phyloP scores from a whole-genome alignment of 1,140 invertebrate species.

The Drosophila auraria region DNA sequence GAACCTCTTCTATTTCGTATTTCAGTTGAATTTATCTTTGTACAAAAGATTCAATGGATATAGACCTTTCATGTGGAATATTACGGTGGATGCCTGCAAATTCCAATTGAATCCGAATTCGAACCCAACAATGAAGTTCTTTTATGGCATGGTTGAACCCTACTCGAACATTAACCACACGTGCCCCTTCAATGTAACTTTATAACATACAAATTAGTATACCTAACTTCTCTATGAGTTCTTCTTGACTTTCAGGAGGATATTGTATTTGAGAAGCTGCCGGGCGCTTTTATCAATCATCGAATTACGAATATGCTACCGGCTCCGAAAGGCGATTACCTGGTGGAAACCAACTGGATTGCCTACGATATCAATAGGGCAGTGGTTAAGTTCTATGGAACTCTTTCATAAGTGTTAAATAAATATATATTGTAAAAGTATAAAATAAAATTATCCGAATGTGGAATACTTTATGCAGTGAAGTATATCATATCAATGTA shows the following conservation, averaged over 20 bases:
- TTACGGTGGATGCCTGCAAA: conserved; percentile 17
- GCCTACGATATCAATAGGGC: background rate
- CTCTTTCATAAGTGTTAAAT: background rate
- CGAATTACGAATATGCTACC: conserved; percentile 2
- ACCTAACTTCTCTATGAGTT: background rate
- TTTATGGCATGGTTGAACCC: background rate
- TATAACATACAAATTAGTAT: background rate
- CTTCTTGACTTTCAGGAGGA: background rate
- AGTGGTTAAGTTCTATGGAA: conserved; percentile 2
- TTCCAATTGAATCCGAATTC: background rate
- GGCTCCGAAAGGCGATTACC: conserved; percentile 21
- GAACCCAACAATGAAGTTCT: background rate
- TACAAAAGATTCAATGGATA: conserved; percentile 18
- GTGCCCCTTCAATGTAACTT: conserved; percentile 14
- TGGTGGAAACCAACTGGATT: conserved; percentile 4
- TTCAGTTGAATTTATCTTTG: conserved; percentile 7
- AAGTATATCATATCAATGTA: too few species aligned
- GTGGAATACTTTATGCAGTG: too few species aligned
- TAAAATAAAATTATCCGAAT: too few species aligned
- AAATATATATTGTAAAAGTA: too few species aligned
- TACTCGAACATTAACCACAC: conserved; percentile 15
- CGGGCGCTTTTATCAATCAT: background rate
- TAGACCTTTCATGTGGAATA: conserved; percentile 17
- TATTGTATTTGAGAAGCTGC: background rate
- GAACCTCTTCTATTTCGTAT: background rate